These are phyloP conservation scores for Pantherophis guttatus DNA, from an alignment of 2,113 vertebrate genomes.

Conservation along the genomic window DNA sequence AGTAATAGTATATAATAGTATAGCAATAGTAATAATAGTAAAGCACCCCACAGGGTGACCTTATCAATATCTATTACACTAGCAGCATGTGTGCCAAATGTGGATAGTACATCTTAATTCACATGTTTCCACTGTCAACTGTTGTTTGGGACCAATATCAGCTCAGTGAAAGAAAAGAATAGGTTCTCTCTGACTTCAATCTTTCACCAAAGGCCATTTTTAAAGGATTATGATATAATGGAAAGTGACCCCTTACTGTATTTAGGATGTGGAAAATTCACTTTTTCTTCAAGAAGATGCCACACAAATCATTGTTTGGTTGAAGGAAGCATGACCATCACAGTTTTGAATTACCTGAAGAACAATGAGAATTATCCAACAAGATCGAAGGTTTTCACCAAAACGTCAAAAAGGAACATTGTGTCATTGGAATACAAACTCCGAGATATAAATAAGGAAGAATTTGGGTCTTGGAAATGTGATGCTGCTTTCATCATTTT, in stretches of 20 bases:
- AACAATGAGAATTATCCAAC: background rate
- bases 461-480: background rate
- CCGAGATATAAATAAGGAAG: background rate
- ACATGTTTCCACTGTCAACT: conserved; percentile 47
- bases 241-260: conserved; percentile 16
- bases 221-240: conserved; percentile 16
- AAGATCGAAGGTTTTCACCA: background rate
- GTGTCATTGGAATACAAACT: background rate
- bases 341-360: conserved; percentile 20
- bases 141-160: conserved; percentile 12
- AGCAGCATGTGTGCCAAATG: conserved; percentile 12
- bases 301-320: conserved; percentile 21
- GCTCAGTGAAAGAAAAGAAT: conserved; percentile 11
- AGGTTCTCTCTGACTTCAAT: conserved; percentile 19
- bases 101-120: conserved; percentile 7
- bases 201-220: background rate
- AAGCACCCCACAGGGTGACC: conserved; percentile 33
- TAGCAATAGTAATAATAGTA: no score
- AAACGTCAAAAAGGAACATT: background rate
- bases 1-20: no score
- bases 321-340: background rate
- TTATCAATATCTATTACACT: conserved; percentile 53
- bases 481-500: background rate
- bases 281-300: conserved; percentile 39
- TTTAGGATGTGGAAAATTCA: background rate